Percentiles rank a stretch among this genome's conserved stretches.
Evolutionary conservation across 2,113 vertebrate genomes (phyloP).

Genomic region (Lasiurus borealis): DNA sequence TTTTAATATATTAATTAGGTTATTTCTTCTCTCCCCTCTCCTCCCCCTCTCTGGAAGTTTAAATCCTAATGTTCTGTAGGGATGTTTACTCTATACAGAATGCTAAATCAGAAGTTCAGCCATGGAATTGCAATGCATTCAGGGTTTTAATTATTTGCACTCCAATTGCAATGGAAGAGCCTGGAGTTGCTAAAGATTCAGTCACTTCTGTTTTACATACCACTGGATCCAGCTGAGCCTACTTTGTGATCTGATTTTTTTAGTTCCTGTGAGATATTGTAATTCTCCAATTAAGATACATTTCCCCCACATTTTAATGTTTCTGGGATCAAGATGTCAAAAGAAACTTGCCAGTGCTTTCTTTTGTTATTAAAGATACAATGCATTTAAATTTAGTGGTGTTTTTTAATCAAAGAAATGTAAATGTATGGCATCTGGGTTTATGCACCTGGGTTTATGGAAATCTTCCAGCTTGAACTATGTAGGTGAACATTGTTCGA

Average conservation of each 20-base stretch:
- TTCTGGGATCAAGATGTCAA: slow-evolving; percentile 35
- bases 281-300: slow-evolving; percentile 1
- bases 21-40: too few species aligned
- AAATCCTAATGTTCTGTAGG: neutral
- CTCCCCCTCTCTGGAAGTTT: neutral
- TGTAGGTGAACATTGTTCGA: neutral
- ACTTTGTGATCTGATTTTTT: slow-evolving; percentile 16
- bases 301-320: slow-evolving; percentile 16
- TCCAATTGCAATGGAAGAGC: slow-evolving; percentile 33
- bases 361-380: neutral
- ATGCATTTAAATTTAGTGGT: slow-evolving; percentile 19
- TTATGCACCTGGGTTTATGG: neutral
- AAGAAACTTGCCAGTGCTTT: slow-evolving; percentile 37
- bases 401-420: slow-evolving; percentile 47
- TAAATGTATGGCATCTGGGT: neutral
- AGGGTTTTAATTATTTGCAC: slow-evolving; percentile 26
- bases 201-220: neutral
- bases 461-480: neutral
- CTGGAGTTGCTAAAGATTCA: neutral
- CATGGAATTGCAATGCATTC: neutral
- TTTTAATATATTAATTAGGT: slow-evolving; percentile 45
- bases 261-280: neutral
- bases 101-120: slow-evolving; percentile 13
- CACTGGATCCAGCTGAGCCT: neutral
- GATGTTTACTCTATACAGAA: neutral